These are phyloP conservation scores for Odontamblyopus rebecca DNA, from an alignment of 2,797 vertebrate species.

Conservation along the genomic window DNA sequence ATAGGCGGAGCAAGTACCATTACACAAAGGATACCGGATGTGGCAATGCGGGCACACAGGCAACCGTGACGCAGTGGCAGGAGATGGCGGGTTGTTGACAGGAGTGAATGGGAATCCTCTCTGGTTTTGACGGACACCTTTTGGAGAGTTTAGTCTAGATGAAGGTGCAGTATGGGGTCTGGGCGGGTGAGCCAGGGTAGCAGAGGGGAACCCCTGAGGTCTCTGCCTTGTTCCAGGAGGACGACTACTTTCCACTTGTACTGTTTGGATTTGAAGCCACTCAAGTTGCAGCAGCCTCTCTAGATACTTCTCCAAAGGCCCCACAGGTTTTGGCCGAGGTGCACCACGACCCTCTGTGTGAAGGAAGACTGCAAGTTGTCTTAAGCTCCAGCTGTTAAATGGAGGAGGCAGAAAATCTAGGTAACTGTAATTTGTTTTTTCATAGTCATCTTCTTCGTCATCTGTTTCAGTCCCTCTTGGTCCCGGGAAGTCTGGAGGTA, in stretches of 20 bases:
- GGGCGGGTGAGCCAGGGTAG: slow-evolving; percentile 52
- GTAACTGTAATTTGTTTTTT: slow-evolving; percentile 77
- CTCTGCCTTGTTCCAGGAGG: slow-evolving; percentile 46
- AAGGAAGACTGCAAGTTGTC: slow-evolving; percentile 83
- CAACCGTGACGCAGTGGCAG: slow-evolving; percentile 60
- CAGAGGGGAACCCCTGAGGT: slow-evolving; percentile 56
- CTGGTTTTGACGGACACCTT: slow-evolving; percentile 75
- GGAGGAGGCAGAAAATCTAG: slow-evolving; percentile 92
- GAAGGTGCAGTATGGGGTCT: slow-evolving; percentile 81
- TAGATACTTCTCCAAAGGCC: slow-evolving; percentile 84
- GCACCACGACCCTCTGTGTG: slow-evolving; percentile 80
- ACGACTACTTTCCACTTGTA: slow-evolving; percentile 83
- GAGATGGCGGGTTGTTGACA: slow-evolving; percentile 70
- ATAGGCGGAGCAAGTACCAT: slow-evolving; percentile 78
- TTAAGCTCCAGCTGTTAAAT: slow-evolving; percentile 91
- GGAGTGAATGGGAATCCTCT: slow-evolving; percentile 69
- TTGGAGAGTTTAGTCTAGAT: slow-evolving; percentile 79
- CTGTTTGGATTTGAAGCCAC: slow-evolving; percentile 91
- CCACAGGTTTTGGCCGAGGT: slow-evolving; percentile 77
- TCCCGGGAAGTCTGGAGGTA: slow-evolving; percentile 74
- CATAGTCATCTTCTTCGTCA: slow-evolving; percentile 44
- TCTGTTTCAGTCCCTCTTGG: slow-evolving; percentile 56
- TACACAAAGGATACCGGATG: slow-evolving; percentile 80
- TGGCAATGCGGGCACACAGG: slow-evolving; percentile 80
- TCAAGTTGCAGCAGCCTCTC: slow-evolving; percentile 89